Conservation (phyloP, 2,888 invertebrate species). For the Synergus laeviventris region DNA sequence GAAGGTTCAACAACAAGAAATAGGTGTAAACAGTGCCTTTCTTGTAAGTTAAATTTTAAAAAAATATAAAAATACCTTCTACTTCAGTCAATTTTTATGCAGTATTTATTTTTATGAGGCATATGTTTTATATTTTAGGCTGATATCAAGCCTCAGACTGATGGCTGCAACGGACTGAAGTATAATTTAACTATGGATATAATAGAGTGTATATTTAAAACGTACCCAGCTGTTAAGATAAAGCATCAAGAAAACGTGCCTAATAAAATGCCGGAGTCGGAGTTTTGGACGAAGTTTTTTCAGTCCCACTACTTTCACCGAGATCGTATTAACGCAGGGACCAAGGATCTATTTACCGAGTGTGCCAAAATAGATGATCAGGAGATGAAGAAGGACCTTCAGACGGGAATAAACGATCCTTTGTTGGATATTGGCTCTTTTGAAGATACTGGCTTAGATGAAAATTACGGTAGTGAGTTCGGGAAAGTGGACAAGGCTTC, state of each 20-base stretch:
- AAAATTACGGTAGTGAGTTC: conserved; percentile 79
- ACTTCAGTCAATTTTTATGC: neutral
- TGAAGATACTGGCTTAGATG: conserved; percentile 83
- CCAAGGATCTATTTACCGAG: conserved; percentile 97
- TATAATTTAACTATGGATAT: conserved; percentile 98
- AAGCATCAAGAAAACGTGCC: conserved; percentile 98
- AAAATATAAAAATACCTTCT: conserved; percentile 3
- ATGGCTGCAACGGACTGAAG: conserved; percentile 96
- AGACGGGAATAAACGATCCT: conserved; percentile 87
- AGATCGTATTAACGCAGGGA: conserved; percentile 91
- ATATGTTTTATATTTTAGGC: conserved; percentile 81
- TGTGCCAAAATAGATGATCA: conserved; percentile 98
- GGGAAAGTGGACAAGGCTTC: conserved; percentile 76
- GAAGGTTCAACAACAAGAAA: conserved; percentile 87
- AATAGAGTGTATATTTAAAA: conserved; percentile 98
- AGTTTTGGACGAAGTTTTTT: conserved; percentile 99
- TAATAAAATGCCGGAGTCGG: conserved; percentile 94
- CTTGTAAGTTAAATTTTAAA: conserved; percentile 73
- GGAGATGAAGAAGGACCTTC: conserved; percentile 86
- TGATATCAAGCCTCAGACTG: conserved; percentile 97
- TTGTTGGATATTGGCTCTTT: conserved; percentile 90
- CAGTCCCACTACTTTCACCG: conserved; percentile 99
- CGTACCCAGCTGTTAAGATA: conserved; percentile 98
- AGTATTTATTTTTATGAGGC: neutral
- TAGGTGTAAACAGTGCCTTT: conserved; percentile 85